Evolutionary conservation across 2,113 vertebrate species (phyloP), one percentile per base, ranked within the genome.

Genomic region (Cettia cetti): DNA sequence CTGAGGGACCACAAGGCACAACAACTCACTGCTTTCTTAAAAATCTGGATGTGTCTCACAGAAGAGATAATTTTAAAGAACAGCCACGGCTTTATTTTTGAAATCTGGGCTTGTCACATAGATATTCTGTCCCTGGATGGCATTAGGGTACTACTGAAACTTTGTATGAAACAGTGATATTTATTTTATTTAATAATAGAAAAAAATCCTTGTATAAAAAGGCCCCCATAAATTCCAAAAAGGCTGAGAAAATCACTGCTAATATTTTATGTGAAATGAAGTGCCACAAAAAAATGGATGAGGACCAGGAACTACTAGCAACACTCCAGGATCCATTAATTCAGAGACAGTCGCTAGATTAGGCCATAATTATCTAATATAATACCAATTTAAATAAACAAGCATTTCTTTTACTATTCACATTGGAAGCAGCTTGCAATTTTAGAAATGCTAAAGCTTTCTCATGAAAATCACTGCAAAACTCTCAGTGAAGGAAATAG

Each of bases 401-500:
- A 59, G 39, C 26, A n/a, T 82, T 81, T 79, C 39, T 90, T 92
- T 81, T 68, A 86, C 86, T 89, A 64, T 94, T 94, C n/a, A 69
- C 57, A 12, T 35, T 89, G 66, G 61, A 93, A 82, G 61, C 20
- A 30, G 44, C 79, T 79, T 57, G 40, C 72, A 68, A 59, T 78
- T 94, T 90, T n/a, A 77, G 14, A 71, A 77, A 84, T 60, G 61
- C 42, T 53, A 86, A 50, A 63, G 39, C 26, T 85, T 93, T 89
- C 57, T 91, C 53, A 72, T 40, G 54, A 74, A 95, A 89, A 64
- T 44, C 75, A 69, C 72, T 78, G 49, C 84, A 92, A 64, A 75
- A 56, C 63, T 61, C 74, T 95, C 70, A 96, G 86, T 53, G 68
- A 96, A 83, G 86, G 44, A 63, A 93, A 83, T 56, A 96, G 93